Base-by-base conservation (phyloP, 30 jellyfish, hydroid and myxozoan species). In the Aurelia aurita complex sp. Pacific region DNA sequence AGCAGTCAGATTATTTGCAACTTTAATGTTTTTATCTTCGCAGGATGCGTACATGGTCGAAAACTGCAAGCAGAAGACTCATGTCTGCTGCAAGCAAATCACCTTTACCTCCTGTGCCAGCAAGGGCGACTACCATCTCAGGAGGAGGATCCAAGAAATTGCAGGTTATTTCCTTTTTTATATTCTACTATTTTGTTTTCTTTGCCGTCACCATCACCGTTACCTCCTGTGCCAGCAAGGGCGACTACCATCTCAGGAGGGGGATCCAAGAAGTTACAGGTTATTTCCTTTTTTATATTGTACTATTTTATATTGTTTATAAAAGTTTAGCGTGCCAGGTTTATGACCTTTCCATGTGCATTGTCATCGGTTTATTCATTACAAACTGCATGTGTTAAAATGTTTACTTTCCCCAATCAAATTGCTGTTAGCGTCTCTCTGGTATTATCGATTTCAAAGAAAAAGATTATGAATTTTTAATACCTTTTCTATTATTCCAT, bases 141-240 rank as follows among this genome's bases (percentile, higher is more conserved):
- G 99, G 99, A 38, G 99, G 99, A 10, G 99, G 99, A 61, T 78
- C 99, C 29, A 94, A 86, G 86, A 94, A 94, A 63, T 73, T 94
- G 12, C 96, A 89, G 97, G 98, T 92, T 16, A 35, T 70, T 50
- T 60, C 69, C 33, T 14, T 60, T 60, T 0, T 14, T 60, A 7
- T 60, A 60, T 60, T 14, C 69, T 14, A 18, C 68, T 60, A 14
- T 60, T 19, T 60, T 16, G n/a, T n/a, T n/a, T n/a, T n/a, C n/a
- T n/a, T n/a, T n/a, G n/a, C n/a, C n/a, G n/a, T n/a, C n/a, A n/a
- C n/a, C n/a, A n/a, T n/a, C n/a, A 12, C 96, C 97, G 18, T 52
- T 88, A 34, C 99, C 99, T 17, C 79, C 92, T 5, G 86, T 95
- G 18, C 99, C 99, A 12, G 64, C 95, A 35, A 75, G 99, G 60